Base-by-base conservation (phyloP, 2,888 invertebrate species). In the Ellobium chinense region DNA sequence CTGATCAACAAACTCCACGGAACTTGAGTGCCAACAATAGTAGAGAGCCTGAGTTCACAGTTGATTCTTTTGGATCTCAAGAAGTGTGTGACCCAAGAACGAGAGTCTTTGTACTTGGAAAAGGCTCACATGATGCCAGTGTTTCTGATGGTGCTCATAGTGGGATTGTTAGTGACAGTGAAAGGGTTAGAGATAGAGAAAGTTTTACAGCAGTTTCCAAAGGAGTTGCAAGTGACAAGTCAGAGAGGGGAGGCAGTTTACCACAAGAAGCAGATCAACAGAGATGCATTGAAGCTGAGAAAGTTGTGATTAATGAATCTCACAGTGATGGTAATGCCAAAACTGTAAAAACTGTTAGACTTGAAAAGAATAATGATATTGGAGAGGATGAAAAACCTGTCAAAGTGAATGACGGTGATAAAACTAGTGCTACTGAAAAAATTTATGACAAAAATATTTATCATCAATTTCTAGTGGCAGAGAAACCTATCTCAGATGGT, bases 381-480 rank as follows among this genome's bases (percentile, higher is more conserved):
- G 29, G 31, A 9, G 21, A n/a, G 29, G 72, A 72, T 29, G 29
- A 24, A 29, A 29, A 54, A 46, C 9, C 21, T 4, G 12, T 29
- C 7, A 31, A 46, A 24, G 56, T 2, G 27, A 56, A 72, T 21
- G 24, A 18, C 54, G 56, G 29, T 27, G n/a, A 39, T 27, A 46
- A 46, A 5, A 36, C 24, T 18, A 39, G 18, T 34, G 54, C 7
- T 24, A 4, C 9, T 70, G 70, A 70, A 46, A 46, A 46, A 18
- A 12, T 46, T 7, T 46, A 12, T 46, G n/a, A 46, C 46, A 18
- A 46, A 46, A 46, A 70, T n/a, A 29, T 70, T 29, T 74, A 63
- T 21, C 76, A 80, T 37, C 66, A 80, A 18, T 66, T 39, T 58
- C 34, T 80, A 37, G 72, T 73, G 29, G 77, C 77, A 58, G 77